These are phyloP conservation scores for Ornithoptera priamus DNA, from an alignment of 2,888 invertebrate genomes.

Conservation along the genomic window DNA sequence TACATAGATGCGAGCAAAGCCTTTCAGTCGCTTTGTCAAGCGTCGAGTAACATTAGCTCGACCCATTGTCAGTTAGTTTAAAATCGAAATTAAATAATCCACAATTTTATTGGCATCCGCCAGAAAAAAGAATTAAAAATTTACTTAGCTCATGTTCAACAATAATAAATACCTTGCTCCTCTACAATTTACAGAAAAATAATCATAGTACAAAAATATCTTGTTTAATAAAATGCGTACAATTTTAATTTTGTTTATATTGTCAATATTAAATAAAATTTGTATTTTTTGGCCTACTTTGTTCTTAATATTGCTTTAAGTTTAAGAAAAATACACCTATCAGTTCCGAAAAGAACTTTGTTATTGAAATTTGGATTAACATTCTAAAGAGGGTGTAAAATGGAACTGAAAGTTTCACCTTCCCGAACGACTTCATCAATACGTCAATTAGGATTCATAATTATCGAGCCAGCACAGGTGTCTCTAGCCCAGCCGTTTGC, in stretches of 20 bases:
- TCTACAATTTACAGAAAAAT: too few relatives aligned
- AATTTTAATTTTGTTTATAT: too few relatives aligned
- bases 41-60: conserved; percentile 73
- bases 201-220: too few relatives aligned
- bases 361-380: not conserved
- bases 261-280: too few relatives aligned
- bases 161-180: not conserved
- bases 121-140: not conserved
- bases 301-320: too few relatives aligned
- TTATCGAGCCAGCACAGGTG: conserved; percentile 63
- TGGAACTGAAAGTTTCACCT: conserved; percentile 39
- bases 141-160: not conserved
- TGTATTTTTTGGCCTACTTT: too few relatives aligned
- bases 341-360: not conserved
- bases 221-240: too few relatives aligned
- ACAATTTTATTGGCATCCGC: conserved; percentile 32
- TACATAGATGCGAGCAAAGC: conserved; percentile 70
- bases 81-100: conserved; percentile 68
- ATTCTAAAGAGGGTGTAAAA: not conserved
- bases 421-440: conserved; percentile 56
- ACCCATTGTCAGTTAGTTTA: conserved; percentile 71
- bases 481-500: conserved; percentile 66
- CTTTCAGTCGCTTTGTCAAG: conserved; percentile 77
- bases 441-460: conserved; percentile 64
- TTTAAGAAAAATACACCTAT: not conserved